Evolutionary conservation across 2,113 vertebrate genomes (phyloP).

Genomic region (Labrus mixtus): DNA sequence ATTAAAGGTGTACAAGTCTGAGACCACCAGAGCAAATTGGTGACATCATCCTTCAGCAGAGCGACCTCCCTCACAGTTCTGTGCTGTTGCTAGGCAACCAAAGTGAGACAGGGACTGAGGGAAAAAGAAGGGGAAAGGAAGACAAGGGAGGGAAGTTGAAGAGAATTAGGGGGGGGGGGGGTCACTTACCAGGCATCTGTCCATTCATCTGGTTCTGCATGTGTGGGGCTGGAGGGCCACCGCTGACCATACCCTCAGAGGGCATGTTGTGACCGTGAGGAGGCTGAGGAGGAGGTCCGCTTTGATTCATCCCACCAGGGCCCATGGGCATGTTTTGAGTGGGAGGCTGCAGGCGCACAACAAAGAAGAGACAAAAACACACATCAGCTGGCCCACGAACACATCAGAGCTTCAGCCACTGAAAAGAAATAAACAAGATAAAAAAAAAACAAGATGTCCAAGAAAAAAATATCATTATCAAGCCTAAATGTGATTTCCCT

Average conservation of each 20-base stretch:
- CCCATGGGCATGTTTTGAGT: constrained; percentile 98
- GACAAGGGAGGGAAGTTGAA: constrained; percentile 25
- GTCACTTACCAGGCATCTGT: constrained; percentile 98
- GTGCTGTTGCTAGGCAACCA: constrained; percentile 93
- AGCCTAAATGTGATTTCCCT: background rate
- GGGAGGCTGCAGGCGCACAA: constrained; percentile 89
- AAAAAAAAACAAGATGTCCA: constrained; percentile 1
- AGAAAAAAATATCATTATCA: background rate
- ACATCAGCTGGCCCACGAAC: constrained; percentile 35
- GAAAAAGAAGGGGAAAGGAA: constrained; percentile 51
- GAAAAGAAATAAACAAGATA: background rate
- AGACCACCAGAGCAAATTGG: constrained; percentile 82
- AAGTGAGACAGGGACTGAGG: constrained; percentile 57
- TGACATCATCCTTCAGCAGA: constrained; percentile 84
- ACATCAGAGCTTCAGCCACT: constrained; percentile 19
- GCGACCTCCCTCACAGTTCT: constrained; percentile 88
- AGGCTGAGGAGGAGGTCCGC: constrained; percentile 91
- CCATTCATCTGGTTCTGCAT: constrained; percentile 99
- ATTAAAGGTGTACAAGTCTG: constrained; percentile 40
- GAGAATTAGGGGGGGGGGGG: constrained; percentile 69
- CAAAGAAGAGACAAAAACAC: constrained; percentile 53
- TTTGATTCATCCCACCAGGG: constrained; percentile 95
- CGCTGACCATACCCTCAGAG: constrained; percentile 95
- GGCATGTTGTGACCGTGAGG: constrained; percentile 96
- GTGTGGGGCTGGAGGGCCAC: constrained; percentile 94